A percentile compares a stretch with the other conserved stretches of the same genome.
phyloP scores from a whole-genome alignment of 2,888 invertebrate genomes.

The Leptinotarsa rubiginosa region DNA sequence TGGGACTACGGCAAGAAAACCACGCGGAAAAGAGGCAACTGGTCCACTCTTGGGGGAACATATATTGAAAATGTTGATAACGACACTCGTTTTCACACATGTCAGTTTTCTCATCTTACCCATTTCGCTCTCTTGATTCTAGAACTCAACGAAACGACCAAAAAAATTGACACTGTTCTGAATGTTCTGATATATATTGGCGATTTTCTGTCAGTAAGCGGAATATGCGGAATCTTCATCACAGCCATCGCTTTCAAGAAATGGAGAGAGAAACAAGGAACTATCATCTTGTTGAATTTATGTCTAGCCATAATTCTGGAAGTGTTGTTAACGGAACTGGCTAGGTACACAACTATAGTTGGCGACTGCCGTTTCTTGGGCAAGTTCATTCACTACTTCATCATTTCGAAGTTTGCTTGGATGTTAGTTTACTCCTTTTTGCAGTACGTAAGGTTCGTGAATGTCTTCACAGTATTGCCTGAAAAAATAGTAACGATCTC shows the following conservation, averaged over 20 bases:
- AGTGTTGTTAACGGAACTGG: slow-evolving; percentile 59
- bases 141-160: slow-evolving; percentile 40
- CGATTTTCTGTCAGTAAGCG: slow-evolving; percentile 68
- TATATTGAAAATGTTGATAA: slow-evolving; percentile 59
- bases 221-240: slow-evolving; percentile 68
- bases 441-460: slow-evolving; percentile 76
- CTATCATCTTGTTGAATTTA: slow-evolving; percentile 72
- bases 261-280: slow-evolving; percentile 74
- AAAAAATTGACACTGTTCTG: slow-evolving; percentile 65
- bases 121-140: slow-evolving; percentile 71
- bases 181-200: slow-evolving; percentile 69
- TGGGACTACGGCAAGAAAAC: slow-evolving; percentile 68
- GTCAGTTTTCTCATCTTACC: slow-evolving; percentile 71
- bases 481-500: slow-evolving; percentile 74
- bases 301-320: slow-evolving; percentile 69
- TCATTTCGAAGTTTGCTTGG: slow-evolving; percentile 78
- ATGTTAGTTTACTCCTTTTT: slow-evolving; percentile 78
- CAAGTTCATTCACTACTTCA: slow-evolving; percentile 74
- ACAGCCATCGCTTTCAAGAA: slow-evolving; percentile 71
- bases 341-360: slow-evolving; percentile 28
- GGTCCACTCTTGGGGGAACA: slow-evolving; percentile 71
- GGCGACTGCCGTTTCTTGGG: slow-evolving; percentile 70
- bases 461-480: slow-evolving; percentile 72
- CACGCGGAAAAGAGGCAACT: slow-evolving; percentile 64
- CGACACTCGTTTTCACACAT: slow-evolving; percentile 66